Percentiles rank a stretch among this genome's conserved stretches.
These are phyloP conservation scores for Sphaerophoria taeniata DNA, from an alignment of 2,888 invertebrate species.

Conservation along the genomic window DNA sequence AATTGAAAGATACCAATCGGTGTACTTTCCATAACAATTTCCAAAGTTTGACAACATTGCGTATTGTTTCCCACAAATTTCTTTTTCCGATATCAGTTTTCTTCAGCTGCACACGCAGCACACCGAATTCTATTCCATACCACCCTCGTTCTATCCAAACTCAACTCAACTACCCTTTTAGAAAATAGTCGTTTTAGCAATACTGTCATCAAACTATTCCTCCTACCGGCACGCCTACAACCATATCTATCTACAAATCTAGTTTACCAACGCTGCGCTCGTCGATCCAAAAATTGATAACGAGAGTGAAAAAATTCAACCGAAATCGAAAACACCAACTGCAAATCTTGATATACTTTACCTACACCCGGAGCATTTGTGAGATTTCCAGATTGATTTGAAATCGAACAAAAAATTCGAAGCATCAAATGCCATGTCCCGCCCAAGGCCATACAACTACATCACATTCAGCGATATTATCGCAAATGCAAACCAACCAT, in stretches of 20 bases:
- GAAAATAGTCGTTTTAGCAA: constrained; percentile 8
- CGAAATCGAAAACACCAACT: constrained; percentile 20
- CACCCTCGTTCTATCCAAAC: not conserved
- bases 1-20: not conserved
- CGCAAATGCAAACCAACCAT: constrained; percentile 20
- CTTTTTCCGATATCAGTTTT: not conserved
- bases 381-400: not conserved
- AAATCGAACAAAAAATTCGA: constrained; percentile 7
- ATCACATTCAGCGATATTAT: constrained; percentile 58
- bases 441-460: constrained; percentile 57
- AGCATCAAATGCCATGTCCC: constrained; percentile 48
- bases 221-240: constrained; percentile 25
- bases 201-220: constrained; percentile 17
- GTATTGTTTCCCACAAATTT: not conserved
- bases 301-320: constrained; percentile 23
- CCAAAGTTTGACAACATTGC: constrained; percentile 2
- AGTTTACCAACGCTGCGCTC: constrained; percentile 3
- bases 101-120: not conserved
- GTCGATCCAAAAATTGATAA: not conserved
- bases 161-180: not conserved
- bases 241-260: constrained; percentile 12
- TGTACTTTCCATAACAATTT: not conserved
- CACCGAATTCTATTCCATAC: not conserved
- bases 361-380: too few species aligned
- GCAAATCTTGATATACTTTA: constrained; percentile 26